Evolutionary conservation across 2,113 vertebrate genomes (phyloP).

Genomic region (Aleadryas rufinucha): DNA sequence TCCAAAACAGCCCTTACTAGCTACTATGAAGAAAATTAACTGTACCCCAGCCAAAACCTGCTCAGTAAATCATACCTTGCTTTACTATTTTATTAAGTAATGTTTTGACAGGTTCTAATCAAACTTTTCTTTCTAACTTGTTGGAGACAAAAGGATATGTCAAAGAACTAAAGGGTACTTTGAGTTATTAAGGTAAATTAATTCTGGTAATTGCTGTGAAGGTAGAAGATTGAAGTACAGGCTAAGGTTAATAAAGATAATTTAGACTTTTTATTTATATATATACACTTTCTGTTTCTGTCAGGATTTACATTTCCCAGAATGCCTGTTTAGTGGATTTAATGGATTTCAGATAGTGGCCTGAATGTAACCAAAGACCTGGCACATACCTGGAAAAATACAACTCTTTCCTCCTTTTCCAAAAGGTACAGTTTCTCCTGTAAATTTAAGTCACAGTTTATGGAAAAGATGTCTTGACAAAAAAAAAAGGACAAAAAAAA

Average conservation of each 20-base stretch:
- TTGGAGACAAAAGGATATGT: slow-evolving; percentile 24
- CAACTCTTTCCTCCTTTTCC: neutral
- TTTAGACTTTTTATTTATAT: slow-evolving; percentile 1
- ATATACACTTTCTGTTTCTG: neutral
- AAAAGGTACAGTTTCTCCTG: neutral
- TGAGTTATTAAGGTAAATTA: slow-evolving; percentile 31
- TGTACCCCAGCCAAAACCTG: neutral
- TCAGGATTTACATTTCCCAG: neutral
- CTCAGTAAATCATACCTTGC: neutral
- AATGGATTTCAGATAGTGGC: neutral
- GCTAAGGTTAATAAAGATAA: slow-evolving; percentile 15
- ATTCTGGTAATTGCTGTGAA: slow-evolving; percentile 26
- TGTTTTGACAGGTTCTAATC: slow-evolving; percentile 46
- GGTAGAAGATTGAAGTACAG: slow-evolving; percentile 6
- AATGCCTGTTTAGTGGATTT: neutral
- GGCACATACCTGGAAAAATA: neutral
- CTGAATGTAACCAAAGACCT: neutral
- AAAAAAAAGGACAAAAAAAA: neutral
- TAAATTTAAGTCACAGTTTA: neutral
- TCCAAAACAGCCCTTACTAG: neutral
- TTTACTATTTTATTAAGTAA: slow-evolving; percentile 1
- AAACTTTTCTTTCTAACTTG: slow-evolving; percentile 30
- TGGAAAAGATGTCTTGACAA: neutral
- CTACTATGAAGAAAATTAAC: neutral
- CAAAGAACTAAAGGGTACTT: slow-evolving; percentile 20